Evolutionary conservation across 2,888 invertebrate genomes (phyloP).

Genomic region (Folsomia manolachei): DNA sequence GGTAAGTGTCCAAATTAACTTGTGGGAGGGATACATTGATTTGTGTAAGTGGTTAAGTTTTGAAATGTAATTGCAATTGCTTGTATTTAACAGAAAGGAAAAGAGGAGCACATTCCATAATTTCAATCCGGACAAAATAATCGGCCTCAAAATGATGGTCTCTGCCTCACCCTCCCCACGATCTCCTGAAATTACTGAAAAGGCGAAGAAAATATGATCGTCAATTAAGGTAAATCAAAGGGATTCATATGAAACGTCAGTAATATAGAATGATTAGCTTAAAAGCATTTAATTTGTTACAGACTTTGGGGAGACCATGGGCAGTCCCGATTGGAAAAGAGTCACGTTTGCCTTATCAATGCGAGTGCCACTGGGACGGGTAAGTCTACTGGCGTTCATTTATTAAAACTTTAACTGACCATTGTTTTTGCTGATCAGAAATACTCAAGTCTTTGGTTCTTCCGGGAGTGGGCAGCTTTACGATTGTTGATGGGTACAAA

Average conservation of each 20-base stretch:
- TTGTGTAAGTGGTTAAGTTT: too few species aligned
- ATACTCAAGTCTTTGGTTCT: constrained; percentile 89
- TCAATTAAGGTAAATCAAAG: constrained; percentile 67
- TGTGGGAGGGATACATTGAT: too few species aligned
- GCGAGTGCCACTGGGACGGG: constrained; percentile 84
- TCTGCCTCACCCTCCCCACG: constrained; percentile 66
- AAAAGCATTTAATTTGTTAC: constrained; percentile 38
- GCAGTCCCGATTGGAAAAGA: constrained; percentile 79
- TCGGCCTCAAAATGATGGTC: constrained; percentile 27
- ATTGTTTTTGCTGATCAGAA: too few species aligned
- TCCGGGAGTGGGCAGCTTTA: constrained; percentile 88
- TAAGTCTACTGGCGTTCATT: too few species aligned
- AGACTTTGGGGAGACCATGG: constrained; percentile 99
- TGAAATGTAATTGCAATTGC: too few species aligned
- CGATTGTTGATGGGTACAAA: constrained; percentile 84
- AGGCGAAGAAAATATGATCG: constrained; percentile 76
- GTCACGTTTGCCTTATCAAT: constrained; percentile 89
- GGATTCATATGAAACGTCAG: constrained; percentile 3
- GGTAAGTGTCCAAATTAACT: too few species aligned
- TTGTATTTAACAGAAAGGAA: too few species aligned
- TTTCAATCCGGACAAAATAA: too few species aligned
- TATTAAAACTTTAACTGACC: too few species aligned
- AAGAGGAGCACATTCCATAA: too few species aligned
- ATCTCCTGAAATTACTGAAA: constrained; percentile 72
- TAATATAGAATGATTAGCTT: neutral